Percentiles rank a stretch among this genome's conserved stretches.
These are phyloP conservation scores for Eristalis arbustorum DNA, from an alignment of 2,888 invertebrate genomes.

Conservation along the genomic window DNA sequence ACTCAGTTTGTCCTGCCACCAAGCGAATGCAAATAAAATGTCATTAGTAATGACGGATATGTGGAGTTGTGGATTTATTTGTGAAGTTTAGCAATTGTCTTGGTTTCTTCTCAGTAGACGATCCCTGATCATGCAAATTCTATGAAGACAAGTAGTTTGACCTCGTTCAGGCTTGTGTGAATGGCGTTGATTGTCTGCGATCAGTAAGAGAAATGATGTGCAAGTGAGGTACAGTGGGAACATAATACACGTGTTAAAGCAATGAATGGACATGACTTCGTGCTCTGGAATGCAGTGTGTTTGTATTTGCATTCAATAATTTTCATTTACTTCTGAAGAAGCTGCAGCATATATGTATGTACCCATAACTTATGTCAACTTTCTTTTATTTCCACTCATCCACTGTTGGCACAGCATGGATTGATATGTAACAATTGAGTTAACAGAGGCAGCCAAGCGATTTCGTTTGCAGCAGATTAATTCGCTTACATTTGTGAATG, in stretches of 20 bases:
- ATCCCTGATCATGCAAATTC: not conserved
- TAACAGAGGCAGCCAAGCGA: too few relatives aligned
- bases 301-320: not conserved
- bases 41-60: slow-evolving; percentile 52
- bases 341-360: not conserved
- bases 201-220: not conserved
- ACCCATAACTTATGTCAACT: too few relatives aligned
- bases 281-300: not conserved
- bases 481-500: too few relatives aligned
- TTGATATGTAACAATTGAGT: too few relatives aligned
- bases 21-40: slow-evolving; percentile 36
- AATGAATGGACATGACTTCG: not conserved
- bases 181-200: not conserved
- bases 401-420: too few relatives aligned
- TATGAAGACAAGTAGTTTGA: not conserved
- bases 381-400: too few relatives aligned
- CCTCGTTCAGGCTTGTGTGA: not conserved
- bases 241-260: not conserved
- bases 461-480: too few relatives aligned
- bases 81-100: slow-evolving; percentile 29
- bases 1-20: slow-evolving; percentile 35
- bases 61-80: slow-evolving; percentile 40
- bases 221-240: not conserved
- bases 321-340: not conserved
- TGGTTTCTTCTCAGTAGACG: not conserved